Conservation (phyloP, 2,888 invertebrate species). For the Drosophila ustulata region DNA sequence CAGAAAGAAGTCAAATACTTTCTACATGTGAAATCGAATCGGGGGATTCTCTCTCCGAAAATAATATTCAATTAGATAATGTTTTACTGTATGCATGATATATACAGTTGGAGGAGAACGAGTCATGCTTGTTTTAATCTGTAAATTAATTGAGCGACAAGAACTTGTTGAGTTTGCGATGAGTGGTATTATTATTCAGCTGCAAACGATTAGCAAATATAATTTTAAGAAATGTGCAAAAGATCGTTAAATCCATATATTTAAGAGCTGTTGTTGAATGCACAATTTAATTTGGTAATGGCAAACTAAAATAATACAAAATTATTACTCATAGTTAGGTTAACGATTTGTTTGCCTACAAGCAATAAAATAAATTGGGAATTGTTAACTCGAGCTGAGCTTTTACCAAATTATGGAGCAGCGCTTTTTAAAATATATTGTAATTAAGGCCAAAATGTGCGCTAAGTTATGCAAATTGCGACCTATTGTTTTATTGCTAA, state of each 20-base stretch:
- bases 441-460: neutral
- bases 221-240: conserved; percentile 6
- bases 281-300: neutral
- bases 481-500: conserved; percentile 14
- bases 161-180: conserved; percentile 1
- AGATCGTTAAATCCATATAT: conserved; percentile 1
- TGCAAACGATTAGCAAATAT: neutral
- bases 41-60: neutral
- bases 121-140: conserved; percentile 5
- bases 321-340: neutral
- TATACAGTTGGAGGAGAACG: neutral
- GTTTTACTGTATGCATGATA: neutral
- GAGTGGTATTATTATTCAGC: conserved; percentile 8
- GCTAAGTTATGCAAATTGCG: conserved; percentile 12
- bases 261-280: conserved; percentile 1
- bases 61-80: neutral
- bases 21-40: too few relatives aligned
- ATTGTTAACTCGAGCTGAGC: neutral
- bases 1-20: neutral
- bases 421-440: neutral
- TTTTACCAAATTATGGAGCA: neutral
- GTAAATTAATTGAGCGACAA: conserved; percentile 2
- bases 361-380: neutral
- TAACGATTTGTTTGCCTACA: neutral
- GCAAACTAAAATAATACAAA: neutral